Evolutionary conservation across 1,140 invertebrate genomes (phyloP).

Genomic region (Aradophagus sp.): DNA sequence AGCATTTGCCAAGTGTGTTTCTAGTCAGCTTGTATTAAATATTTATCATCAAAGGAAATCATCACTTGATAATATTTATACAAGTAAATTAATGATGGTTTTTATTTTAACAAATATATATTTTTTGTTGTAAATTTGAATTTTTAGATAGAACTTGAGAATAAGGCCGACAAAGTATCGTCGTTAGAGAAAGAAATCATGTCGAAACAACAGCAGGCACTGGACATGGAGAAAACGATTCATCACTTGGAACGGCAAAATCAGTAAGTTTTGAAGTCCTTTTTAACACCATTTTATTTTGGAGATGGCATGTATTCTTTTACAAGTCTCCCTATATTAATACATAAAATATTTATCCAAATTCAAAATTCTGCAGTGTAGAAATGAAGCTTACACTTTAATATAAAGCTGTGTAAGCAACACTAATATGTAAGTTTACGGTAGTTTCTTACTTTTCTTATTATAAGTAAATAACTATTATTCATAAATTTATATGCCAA

Average conservation of each 20-base stretch:
- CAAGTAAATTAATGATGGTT: background rate
- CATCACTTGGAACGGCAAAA: conserved; percentile 69
- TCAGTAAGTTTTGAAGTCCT: conserved; percentile 66
- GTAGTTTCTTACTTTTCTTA: too few species aligned
- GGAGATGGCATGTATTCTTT: background rate
- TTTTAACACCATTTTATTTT: background rate
- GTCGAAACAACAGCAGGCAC: conserved; percentile 68
- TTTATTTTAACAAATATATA: background rate
- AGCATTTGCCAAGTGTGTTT: conserved; percentile 32
- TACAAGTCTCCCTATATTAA: background rate
- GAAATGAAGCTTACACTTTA: too few species aligned
- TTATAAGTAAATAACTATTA: too few species aligned
- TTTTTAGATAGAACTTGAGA: conserved; percentile 74
- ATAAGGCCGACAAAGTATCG: conserved; percentile 77
- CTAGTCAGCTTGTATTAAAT: background rate
- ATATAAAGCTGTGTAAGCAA: too few species aligned
- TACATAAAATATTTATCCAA: too few species aligned
- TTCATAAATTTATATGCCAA: too few species aligned
- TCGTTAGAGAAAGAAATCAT: conserved; percentile 77
- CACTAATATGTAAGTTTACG: too few species aligned
- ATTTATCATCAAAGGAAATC: too few species aligned
- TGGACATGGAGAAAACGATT: conserved; percentile 64
- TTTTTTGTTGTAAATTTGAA: conserved; percentile 1
- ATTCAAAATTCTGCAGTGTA: too few species aligned
- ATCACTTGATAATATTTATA: too few species aligned